Evolutionary conservation across 2,888 invertebrate species (phyloP).

Genomic region (Tiliacea aurago): DNA sequence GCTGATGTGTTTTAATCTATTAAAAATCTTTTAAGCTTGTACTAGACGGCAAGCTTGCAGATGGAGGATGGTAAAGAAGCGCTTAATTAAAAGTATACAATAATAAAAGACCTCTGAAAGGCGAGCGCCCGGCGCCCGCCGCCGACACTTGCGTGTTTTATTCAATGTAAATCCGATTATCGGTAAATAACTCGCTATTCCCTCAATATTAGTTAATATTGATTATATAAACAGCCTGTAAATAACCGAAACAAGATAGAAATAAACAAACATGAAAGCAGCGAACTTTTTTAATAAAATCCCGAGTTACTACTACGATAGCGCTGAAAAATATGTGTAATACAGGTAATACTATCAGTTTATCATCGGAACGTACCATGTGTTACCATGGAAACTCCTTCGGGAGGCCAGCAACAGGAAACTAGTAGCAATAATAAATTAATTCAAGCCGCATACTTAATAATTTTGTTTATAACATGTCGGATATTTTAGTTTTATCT

Average conservation of each 20-base stretch:
- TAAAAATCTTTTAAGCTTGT: conserved; percentile 48
- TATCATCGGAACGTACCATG: conserved; percentile 41
- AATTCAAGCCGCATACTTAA: conserved; percentile 36
- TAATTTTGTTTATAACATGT: conserved; percentile 37
- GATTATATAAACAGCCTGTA: not conserved
- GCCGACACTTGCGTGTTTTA: conserved; percentile 34
- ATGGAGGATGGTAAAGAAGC: conserved; percentile 48
- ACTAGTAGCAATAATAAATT: conserved; percentile 36
- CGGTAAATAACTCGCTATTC: conserved; percentile 42
- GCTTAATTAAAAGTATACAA: conserved; percentile 64
- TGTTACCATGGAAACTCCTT: conserved; percentile 36
- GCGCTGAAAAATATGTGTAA: conserved; percentile 40
- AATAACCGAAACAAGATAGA: conserved; percentile 4
- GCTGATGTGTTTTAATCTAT: conserved; percentile 46
- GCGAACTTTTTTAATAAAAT: conserved; percentile 23
- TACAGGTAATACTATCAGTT: conserved; percentile 36
- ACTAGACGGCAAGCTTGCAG: conserved; percentile 26
- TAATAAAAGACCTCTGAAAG: conserved; percentile 46
- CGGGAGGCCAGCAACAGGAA: conserved; percentile 43
- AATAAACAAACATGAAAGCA: conserved; percentile 4
- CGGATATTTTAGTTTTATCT: conserved; percentile 20
- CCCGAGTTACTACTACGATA: conserved; percentile 14
- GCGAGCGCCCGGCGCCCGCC: conserved; percentile 5
- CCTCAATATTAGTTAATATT: conserved; percentile 21
- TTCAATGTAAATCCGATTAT: conserved; percentile 56